phyloP scores from a whole-genome alignment of 2,888 invertebrate genomes.

The Drosophila cognata region DNA sequence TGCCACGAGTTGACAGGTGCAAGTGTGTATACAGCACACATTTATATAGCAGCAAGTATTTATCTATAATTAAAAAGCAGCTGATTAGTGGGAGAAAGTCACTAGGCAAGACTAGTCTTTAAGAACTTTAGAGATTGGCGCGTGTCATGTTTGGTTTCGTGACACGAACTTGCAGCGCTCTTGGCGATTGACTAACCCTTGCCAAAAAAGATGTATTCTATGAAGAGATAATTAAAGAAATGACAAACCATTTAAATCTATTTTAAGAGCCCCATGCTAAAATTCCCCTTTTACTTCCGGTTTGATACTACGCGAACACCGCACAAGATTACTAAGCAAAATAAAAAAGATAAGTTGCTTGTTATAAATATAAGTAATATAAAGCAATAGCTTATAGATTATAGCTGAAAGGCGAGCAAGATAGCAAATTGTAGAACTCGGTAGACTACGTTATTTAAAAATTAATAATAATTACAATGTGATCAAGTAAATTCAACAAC shows the following conservation, averaged over 20 bases:
- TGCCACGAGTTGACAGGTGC: constrained; percentile 14
- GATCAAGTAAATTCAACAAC: not conserved
- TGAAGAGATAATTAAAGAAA: not conserved
- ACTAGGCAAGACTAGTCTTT: not conserved
- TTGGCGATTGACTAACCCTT: not conserved
- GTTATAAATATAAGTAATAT: not conserved
- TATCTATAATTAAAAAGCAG: constrained; percentile 56
- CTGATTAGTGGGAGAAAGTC: not conserved
- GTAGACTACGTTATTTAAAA: not conserved
- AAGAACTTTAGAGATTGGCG: not conserved
- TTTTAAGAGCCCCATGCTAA: not conserved
- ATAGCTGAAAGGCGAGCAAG: not conserved
- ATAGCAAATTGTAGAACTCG: not conserved
- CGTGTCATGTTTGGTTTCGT: not conserved
- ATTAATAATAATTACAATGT: not conserved
- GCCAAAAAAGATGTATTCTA: not conserved
- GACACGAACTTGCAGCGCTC: not conserved
- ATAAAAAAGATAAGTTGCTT: not conserved
- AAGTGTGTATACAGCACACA: not conserved
- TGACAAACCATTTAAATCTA: not conserved
- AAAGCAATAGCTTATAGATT: not conserved
- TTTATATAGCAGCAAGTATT: not conserved
- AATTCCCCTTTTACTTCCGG: not conserved
- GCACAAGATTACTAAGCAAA: not conserved
- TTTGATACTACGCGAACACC: not conserved